Conservation (phyloP, 2,797 vertebrate species). For the Megalops cyprinoides region DNA sequence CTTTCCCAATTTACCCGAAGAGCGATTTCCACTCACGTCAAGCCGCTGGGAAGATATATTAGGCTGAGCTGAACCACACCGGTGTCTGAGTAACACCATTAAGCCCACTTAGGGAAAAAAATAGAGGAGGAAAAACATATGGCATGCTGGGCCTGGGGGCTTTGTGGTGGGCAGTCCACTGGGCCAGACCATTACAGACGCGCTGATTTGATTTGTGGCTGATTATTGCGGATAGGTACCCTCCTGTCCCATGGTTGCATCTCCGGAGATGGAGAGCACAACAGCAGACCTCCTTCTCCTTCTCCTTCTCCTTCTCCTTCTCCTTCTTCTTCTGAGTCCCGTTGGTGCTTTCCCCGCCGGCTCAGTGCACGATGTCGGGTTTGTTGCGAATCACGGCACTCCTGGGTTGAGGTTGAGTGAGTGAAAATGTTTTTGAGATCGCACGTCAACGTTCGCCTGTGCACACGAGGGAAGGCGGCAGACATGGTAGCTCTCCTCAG, state of each 20-base stretch:
- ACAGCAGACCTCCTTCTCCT: not conserved
- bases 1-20: constrained; percentile 40
- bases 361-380: no score
- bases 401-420: no score
- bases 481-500: not conserved
- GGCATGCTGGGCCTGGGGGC: constrained; percentile 38
- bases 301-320: not conserved
- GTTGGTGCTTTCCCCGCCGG: no score
- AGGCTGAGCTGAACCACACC: constrained; percentile 33
- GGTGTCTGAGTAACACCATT: not conserved
- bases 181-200: constrained; percentile 63
- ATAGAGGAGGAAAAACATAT: constrained; percentile 33
- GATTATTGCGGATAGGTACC: constrained; percentile 60
- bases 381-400: no score
- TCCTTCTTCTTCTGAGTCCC: not conserved
- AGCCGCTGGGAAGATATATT: constrained; percentile 65
- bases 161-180: constrained; percentile 60
- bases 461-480: no score
- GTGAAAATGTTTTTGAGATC: no score
- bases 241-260: no score
- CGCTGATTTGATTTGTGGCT: constrained; percentile 65
- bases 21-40: constrained; percentile 38
- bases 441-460: no score
- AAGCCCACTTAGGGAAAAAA: not conserved
- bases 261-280: not conserved